These are phyloP conservation scores for Encarsia formosa DNA, from an alignment of 2,888 invertebrate genomes.

Conservation along the genomic window DNA sequence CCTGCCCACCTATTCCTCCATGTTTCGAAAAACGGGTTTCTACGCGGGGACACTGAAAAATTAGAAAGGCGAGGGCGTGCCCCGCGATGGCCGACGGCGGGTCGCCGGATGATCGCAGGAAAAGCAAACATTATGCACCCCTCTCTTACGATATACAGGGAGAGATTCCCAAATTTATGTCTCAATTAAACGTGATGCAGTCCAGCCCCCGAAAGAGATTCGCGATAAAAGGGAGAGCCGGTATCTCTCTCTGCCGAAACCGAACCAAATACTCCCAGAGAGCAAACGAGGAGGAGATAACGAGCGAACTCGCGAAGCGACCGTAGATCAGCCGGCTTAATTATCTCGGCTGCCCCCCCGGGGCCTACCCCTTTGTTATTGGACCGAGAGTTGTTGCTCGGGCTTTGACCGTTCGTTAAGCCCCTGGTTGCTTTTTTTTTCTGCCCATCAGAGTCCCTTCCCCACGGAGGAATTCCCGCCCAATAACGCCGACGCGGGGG, in stretches of 20 bases:
- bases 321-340: slow-evolving; percentile 51
- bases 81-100: slow-evolving; percentile 34
- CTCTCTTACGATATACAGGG: too few relatives aligned
- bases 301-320: slow-evolving; percentile 52
- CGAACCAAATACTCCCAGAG: slow-evolving; percentile 28
- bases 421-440: not conserved
- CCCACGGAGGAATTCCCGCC: not conserved
- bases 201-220: slow-evolving; percentile 41
- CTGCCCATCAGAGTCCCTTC: not conserved
- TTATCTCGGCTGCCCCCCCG: slow-evolving; percentile 40
- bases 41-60: too few relatives aligned
- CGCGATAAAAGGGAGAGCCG: slow-evolving; percentile 26
- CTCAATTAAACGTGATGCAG: slow-evolving; percentile 52
- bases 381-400: too few relatives aligned
- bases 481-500: not conserved
- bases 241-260: slow-evolving; percentile 28
- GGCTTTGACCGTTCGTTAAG: slow-evolving; percentile 27
- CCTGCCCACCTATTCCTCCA: too few relatives aligned
- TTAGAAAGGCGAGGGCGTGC: too few relatives aligned
- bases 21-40: too few relatives aligned
- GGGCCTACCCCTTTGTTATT: slow-evolving; percentile 23
- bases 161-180: too few relatives aligned
- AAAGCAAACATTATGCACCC: too few relatives aligned
- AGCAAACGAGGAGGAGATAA: slow-evolving; percentile 45
- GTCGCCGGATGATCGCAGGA: slow-evolving; percentile 33